Evolutionary conservation across 2,888 invertebrate genomes (phyloP), one percentile per base, ranked within the genome.

Genomic region (Abrostola tripartita): DNA sequence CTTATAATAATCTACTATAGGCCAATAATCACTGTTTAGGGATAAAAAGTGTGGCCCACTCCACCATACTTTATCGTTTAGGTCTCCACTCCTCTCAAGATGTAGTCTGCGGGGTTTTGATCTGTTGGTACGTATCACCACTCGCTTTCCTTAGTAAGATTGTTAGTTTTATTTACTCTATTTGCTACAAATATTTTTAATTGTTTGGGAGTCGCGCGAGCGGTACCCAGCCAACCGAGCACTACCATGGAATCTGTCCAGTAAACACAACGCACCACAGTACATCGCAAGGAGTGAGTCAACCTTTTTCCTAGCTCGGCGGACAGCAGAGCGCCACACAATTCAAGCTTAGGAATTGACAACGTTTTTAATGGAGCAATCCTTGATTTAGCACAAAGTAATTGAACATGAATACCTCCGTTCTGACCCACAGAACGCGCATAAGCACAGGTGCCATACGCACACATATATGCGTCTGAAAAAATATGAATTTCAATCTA

Each of bases 351-450:
- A 10, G 61, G 53, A 8, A 14, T 61, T 14, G 61, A 40, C 11
- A n/a, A n/a, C n/a, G n/a, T n/a, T n/a, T 61, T 61, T 11, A 61
- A 37, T 0, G 61, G 61, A 12, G 61, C 61, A 1, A 61, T 54
- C 11, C 61, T 35, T 11, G 61, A 38, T 14, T 61, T 61, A 10
- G 61, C 61, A 24, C 54, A 54, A 9, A 40, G 40, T 37, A 56
- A 12, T 14, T 37, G 12, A 14, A 47, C 47, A 37, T 38, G 37
- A 37, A 37, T 9, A 5, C 37, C 38, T 37, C 49, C 38, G 37
- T 11, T 56, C 11, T 9, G 9, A 38, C 14, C 24, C 7, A 37
- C 14, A 12, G 56, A 44, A 24, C 56, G 47, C 24, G 49, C 35
- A 37, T 56, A 56, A n/a, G 38, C 47, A 47, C 56, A 56, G 14